Base-by-base conservation (phyloP, 92 coral and sea anemone species). In the Paragorgia papillata region DNA sequence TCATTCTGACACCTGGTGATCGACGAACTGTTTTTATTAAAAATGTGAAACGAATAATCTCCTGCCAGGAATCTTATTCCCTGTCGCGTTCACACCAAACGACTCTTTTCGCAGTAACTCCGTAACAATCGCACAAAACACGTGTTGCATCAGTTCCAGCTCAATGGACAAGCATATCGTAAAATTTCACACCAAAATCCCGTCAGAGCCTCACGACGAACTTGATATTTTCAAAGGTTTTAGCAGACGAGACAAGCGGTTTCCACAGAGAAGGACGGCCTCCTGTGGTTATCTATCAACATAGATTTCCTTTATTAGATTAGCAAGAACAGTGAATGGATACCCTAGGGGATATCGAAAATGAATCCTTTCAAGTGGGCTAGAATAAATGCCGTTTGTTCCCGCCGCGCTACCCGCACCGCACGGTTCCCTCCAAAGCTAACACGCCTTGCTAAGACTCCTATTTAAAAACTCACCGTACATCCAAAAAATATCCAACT, bases 291-390 rank as follows among this genome's bases (percentile, higher is more conserved):
- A 53, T 19, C 63, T 64, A 71, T 71, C 78, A 71, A 53, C 78
- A 71, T 71, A 55, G 78, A 71, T 71, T 71, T 71, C 78, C 78
- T 54, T 71, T 51, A 71, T 71, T 71, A 71, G 78, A 71, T 71
- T 71, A 71, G 59, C 62, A 28, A 32, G 31, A 57, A 71, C 78
- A 49, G 63, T 71, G 78, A 71, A 71, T 71, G 64, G 28, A 55
- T 56, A 71, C 78, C 78, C 78, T 58, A 54, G 78, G 78, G 78
- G 78, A 53, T 71, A 71, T 71, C 19, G 41, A 49, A 71, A 71
- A 71, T 71, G 63, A 71, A 71, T 71, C 78, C 78, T 71, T 71
- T 71, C 78, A 71, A 71, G 78, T 53, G 17, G 5, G 78, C 64
- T 31, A 51, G 32, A 55, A 53, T 71, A 71, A n/a, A 71, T 53